Percentiles rank a stretch among this genome's conserved stretches.
These are phyloP conservation scores for Rhopalosiphum nymphaeae DNA, from an alignment of 2,888 invertebrate genomes.

Conservation along the genomic window DNA sequence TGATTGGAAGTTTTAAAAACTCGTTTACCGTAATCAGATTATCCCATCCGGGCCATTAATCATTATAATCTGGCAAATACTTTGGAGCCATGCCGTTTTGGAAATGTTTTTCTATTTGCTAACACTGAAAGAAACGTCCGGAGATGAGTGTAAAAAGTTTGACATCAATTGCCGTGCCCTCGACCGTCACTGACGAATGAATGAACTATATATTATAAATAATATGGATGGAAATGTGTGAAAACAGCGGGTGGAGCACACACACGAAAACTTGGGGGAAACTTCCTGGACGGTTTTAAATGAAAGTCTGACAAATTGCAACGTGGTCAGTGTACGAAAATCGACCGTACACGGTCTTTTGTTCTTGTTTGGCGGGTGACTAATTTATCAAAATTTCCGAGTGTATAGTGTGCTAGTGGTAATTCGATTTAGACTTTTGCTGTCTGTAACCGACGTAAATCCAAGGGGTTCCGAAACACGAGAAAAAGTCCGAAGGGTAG, in stretches of 20 bases:
- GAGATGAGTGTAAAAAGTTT: slow-evolving; percentile 51
- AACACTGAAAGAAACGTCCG: slow-evolving; percentile 40
- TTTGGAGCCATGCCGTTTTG: slow-evolving; percentile 12
- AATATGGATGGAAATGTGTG: neutral
- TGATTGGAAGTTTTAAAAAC: slow-evolving; percentile 64
- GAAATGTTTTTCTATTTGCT: slow-evolving; percentile 32
- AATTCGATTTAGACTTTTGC: slow-evolving; percentile 63
- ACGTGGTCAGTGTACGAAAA: slow-evolving; percentile 63
- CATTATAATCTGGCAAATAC: slow-evolving; percentile 58
- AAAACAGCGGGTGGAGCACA: slow-evolving; percentile 28
- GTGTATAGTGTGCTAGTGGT: slow-evolving; percentile 20
- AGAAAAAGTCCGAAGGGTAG: slow-evolving; percentile 33
- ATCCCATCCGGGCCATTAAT: slow-evolving; percentile 57
- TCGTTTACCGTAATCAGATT: slow-evolving; percentile 61
- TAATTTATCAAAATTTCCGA: slow-evolving; percentile 63
- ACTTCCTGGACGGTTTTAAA: slow-evolving; percentile 44
- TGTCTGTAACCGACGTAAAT: slow-evolving; percentile 54
- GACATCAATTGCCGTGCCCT: neutral
- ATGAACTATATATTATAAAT: neutral
- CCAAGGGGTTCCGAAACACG: slow-evolving; percentile 1
- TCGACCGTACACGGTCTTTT: slow-evolving; percentile 54
- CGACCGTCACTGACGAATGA: slow-evolving; percentile 16
- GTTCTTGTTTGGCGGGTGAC: slow-evolving; percentile 57
- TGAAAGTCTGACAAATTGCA: slow-evolving; percentile 61
- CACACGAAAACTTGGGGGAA: slow-evolving; percentile 42